A percentile compares a stretch with the other conserved stretches of the same genome.
Conservation (phyloP, 35 echinoderm and acorn worm genomes). For the Lytechinus pictus region DNA sequence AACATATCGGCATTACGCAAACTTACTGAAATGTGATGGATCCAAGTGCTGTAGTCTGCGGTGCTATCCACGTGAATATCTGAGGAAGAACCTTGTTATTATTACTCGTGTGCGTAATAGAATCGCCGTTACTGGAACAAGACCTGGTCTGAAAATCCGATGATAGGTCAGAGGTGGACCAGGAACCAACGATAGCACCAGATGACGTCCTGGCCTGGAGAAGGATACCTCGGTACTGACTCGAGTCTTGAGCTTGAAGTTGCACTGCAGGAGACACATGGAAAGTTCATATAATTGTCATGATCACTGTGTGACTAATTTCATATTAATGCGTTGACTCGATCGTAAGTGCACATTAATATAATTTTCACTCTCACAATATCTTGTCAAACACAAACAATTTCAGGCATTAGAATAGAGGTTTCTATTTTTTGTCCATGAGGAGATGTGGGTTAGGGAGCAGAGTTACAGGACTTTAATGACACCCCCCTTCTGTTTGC, state of each 20-base stretch:
- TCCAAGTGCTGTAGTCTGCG: not conserved
- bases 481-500: too few relatives aligned
- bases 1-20: too few relatives aligned
- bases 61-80: conserved; percentile 19
- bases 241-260: not conserved
- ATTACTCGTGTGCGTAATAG: not conserved
- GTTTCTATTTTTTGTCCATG: too few relatives aligned
- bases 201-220: conserved; percentile 13
- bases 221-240: conserved; percentile 7
- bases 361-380: too few relatives aligned
- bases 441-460: too few relatives aligned
- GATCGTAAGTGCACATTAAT: too few relatives aligned
- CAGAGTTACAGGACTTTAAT: too few relatives aligned
- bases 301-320: too few relatives aligned
- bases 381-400: too few relatives aligned
- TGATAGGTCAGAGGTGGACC: not conserved
- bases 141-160: not conserved
- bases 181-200: conserved; percentile 19
- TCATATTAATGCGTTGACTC: too few relatives aligned
- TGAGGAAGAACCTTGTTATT: not conserved
- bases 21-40: conserved; percentile 30
- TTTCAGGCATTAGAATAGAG: too few relatives aligned
- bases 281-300: too few relatives aligned
- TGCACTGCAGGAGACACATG: not conserved
- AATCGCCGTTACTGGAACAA: not conserved